These are phyloP conservation scores for Urechis unicinctus DNA, from an alignment of 2,888 invertebrate genomes.

Conservation along the genomic window DNA sequence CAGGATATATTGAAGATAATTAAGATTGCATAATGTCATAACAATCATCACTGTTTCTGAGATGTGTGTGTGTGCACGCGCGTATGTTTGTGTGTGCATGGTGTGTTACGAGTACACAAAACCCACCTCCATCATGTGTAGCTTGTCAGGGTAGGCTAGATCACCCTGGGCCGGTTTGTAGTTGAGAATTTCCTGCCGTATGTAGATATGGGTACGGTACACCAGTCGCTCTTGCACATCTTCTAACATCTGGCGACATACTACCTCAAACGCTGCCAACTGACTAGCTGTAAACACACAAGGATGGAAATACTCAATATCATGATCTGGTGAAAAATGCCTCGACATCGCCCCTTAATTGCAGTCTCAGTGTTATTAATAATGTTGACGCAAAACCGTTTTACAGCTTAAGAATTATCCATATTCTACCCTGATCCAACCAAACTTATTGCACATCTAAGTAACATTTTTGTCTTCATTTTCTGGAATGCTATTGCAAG, in stretches of 20 bases:
- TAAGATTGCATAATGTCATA: too few relatives aligned
- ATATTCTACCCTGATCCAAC: too few relatives aligned
- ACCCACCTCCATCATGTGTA: conserved; percentile 91
- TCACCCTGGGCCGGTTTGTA: conserved; percentile 84
- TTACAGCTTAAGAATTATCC: too few relatives aligned
- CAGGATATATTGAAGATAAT: too few relatives aligned
- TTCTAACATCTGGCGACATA: conserved; percentile 71
- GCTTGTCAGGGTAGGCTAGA: conserved; percentile 93
- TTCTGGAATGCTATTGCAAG: too few relatives aligned
- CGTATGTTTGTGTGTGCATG: too few relatives aligned
- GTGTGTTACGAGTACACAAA: too few relatives aligned
- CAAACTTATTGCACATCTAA: too few relatives aligned
- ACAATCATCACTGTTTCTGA: too few relatives aligned
- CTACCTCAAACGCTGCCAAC: conserved; percentile 68
- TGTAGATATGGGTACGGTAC: conserved; percentile 88
- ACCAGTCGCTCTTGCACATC: conserved; percentile 95
- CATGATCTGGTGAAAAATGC: background rate
- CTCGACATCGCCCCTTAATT: too few relatives aligned
- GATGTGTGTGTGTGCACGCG: too few relatives aligned
- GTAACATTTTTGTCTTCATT: too few relatives aligned
- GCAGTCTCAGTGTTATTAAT: background rate
- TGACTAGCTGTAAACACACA: conserved; percentile 56
- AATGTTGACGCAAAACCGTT: background rate
- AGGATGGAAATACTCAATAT: background rate
- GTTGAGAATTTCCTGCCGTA: conserved; percentile 78